These are phyloP conservation scores for Galbula dea DNA, from an alignment of 2,113 vertebrate genomes.

Conservation along the genomic window DNA sequence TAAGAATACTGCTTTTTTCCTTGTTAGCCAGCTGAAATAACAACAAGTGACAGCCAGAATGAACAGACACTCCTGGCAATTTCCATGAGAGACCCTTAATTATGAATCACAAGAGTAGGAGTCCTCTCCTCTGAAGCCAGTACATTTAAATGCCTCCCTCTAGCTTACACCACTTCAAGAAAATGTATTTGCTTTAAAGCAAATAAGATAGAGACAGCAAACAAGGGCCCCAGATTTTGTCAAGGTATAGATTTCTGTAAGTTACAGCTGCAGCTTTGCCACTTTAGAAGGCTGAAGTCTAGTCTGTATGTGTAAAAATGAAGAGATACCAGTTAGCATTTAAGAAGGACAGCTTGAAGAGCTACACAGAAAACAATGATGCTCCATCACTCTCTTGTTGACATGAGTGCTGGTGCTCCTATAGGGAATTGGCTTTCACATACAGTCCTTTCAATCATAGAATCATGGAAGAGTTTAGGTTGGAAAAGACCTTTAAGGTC, in stretches of 20 bases:
- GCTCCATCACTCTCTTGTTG: background rate
- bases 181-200: background rate
- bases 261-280: background rate
- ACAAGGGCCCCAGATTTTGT: background rate
- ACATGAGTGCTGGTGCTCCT: background rate
- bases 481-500: too few relatives aligned
- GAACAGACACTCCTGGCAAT: conserved; percentile 11
- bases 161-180: background rate
- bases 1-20: background rate
- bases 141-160: background rate
- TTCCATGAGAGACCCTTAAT: conserved; percentile 18
- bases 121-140: background rate
- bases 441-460: too few relatives aligned
- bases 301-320: background rate
- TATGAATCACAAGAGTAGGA: conserved; percentile 2
- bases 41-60: background rate
- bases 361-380: background rate
- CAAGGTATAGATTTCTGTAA: background rate
- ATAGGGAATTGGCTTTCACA: background rate
- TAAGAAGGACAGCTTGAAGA: background rate
- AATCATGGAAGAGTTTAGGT: too few relatives aligned
- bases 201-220: background rate
- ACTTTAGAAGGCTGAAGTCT: background rate
- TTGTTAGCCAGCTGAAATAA: conserved; percentile 9
- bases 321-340: background rate